Evolutionary conservation across 2,888 invertebrate genomes (phyloP), one percentile per base, ranked within the genome.

Genomic region (Spialia ferax): DNA sequence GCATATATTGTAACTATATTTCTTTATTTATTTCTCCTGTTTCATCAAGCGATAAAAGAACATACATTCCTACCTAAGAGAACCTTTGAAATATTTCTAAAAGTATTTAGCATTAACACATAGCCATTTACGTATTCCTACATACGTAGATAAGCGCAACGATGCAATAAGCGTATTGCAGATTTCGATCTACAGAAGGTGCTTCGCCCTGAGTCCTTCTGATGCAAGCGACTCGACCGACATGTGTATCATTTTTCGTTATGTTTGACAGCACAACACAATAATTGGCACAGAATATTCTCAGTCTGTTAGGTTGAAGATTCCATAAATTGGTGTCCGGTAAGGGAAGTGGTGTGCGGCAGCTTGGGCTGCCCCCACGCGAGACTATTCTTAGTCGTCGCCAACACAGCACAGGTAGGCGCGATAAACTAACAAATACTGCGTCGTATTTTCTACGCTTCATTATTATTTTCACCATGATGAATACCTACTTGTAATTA

Each of bases 381-480:
- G 50, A 38, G 18, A 50, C 59, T 65, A 65, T 65, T 65, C 50
- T 65, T 59, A 52, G 65, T 26, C 59, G 59, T 20, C 65, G 65
- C 26, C 59, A 13, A 20, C 55, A 48, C 63, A 64, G 64, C 55
- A 48, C 63, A 64, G 64, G 64, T 65, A 57, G 59, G 50, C 65
- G 65, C 52, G 50, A 64, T 35, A 35, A 29, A 20, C 59, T 20
- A 22, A 59, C 38, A 52, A 64, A 50, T 50, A 50, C 59, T 26
- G 38, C 32, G 57, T 15, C 64, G 38, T n/a, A 2, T 38, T 35
- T 15, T 45, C 57, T 48, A 64, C 57, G 45, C 38, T 50, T 50
- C 50, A 50, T 15, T 3, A 52, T 48, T 15, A 45, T 56, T 32
- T 23, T 57, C 22, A 5, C 10, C 1, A 15, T 32, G 48, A 57